phyloP scores from a whole-genome alignment of 2,797 vertebrate genomes.

The Semaprochilodus insignis region DNA sequence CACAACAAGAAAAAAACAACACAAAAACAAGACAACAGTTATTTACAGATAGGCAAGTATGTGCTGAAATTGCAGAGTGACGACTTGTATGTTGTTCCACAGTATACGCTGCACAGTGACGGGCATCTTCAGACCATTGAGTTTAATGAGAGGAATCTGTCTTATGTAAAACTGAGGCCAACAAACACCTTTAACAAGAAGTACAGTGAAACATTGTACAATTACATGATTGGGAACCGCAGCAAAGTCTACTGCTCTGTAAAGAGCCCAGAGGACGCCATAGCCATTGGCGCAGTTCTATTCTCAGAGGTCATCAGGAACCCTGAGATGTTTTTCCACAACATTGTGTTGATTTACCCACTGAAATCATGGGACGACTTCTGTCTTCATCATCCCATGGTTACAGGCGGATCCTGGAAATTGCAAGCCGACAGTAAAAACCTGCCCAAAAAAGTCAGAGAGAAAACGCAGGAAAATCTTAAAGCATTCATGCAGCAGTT shows the following conservation, averaged over 20 bases:
- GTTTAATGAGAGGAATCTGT: conserved; percentile 4
- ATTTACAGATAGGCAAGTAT: background rate
- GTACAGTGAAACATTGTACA: conserved; percentile 15
- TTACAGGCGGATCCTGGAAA: conserved; percentile 44
- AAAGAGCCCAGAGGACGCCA: conserved; percentile 18
- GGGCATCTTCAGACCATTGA: background rate
- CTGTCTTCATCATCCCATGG: conserved; percentile 29
- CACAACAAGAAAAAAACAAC: too few species aligned
- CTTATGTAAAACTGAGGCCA: conserved; percentile 8
- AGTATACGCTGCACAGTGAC: background rate
- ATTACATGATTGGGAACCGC: conserved; percentile 12
- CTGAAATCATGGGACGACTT: conserved; percentile 19
- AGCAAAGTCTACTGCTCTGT: background rate
- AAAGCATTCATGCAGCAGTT: background rate
- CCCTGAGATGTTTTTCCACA: conserved; percentile 47
- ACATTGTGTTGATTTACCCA: background rate
- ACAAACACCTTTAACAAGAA: background rate
- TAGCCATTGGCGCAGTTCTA: conserved; percentile 22
- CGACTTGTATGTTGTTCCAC: conserved; percentile 24
- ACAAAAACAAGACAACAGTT: background rate
- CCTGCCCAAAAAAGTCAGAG: conserved; percentile 23
- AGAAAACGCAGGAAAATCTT: background rate
- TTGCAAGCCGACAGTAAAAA: background rate
- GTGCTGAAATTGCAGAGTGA: background rate
- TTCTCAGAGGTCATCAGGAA: conserved; percentile 49